Base-by-base conservation (phyloP, 2,797 vertebrate species). In the Rhinogobio ventralis region DNA sequence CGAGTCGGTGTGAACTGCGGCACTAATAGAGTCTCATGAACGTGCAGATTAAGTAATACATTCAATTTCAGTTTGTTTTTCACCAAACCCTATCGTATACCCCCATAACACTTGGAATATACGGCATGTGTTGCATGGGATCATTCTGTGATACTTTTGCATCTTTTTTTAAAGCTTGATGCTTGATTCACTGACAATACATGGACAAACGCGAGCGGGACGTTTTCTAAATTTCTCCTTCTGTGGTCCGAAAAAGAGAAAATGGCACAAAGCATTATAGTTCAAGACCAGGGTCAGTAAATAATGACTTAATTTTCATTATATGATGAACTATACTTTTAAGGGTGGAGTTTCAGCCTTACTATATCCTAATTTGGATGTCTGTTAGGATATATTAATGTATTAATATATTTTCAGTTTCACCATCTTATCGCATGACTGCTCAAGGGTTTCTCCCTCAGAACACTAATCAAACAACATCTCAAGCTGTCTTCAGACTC, bases 391-490 rank as follows among this genome's bases (percentile, higher is more conserved):
- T 45, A 42, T 60, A 11, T 23, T n/a, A n/a, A n/a, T n/a, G n/a
- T n/a, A n/a, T n/a, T n/a, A n/a, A 60, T 45, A 42, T 60, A 11
- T 23, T 42, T 45, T 45, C 23, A 7, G 5, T 25, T 78, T 62
- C 75, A 45, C 15, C 23, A 42, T 78, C 23, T 78, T 28, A 28
- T 60, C 8, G 3, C 23, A 57, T 39, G 53, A 3, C 1, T 0
- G 14, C 23, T 60, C 7, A 25, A 60, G 36, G 14, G 23, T 25
- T 77, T 60, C 23, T 64, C 15, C 4, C 39, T 46, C 76, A 7
- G 39, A 79, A 64, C n/a, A 45, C 42, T 46, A 64, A 46, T 46
- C 25, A 64, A 78, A 64, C 57, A 64, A 11, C n/a, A 64, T 64
- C 57, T 30, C 57, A 42, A 79, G 46, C 67, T 46, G n/a, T 57